Percentiles rank a stretch among this genome's conserved stretches.
Evolutionary conservation across 2,888 invertebrate species (phyloP).

Genomic region (Plagiodera versicolora): DNA sequence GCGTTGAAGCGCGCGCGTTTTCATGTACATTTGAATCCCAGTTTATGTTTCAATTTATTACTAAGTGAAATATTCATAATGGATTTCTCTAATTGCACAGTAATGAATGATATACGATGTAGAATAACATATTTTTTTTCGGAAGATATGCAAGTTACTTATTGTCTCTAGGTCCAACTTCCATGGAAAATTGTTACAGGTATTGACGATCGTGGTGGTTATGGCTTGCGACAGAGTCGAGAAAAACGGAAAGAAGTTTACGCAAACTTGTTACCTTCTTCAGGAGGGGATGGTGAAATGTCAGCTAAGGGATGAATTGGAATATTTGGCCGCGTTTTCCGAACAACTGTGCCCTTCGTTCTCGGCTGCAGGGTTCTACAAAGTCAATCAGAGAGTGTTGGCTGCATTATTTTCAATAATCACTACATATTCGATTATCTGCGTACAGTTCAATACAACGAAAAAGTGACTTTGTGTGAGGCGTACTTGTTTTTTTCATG

Average conservation of each 20-base stretch:
- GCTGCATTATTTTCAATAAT: slow-evolving; percentile 6
- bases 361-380: slow-evolving; percentile 14
- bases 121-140: too few species aligned
- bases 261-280: slow-evolving; percentile 5
- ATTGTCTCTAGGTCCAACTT: too few species aligned
- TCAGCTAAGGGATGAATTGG: slow-evolving; percentile 5
- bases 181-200: background rate
- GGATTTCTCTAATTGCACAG: too few species aligned
- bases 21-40: too few species aligned
- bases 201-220: background rate
- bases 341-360: slow-evolving; percentile 4
- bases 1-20: too few species aligned
- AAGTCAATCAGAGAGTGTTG: slow-evolving; percentile 11
- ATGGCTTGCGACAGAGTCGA: slow-evolving; percentile 9
- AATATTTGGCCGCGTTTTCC: slow-evolving; percentile 3
- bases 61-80: too few species aligned
- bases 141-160: too few species aligned
- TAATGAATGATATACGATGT: too few species aligned
- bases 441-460: slow-evolving; percentile 15
- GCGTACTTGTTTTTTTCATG: background rate
- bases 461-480: background rate
- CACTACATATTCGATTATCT: slow-evolving; percentile 17
- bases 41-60: too few species aligned
- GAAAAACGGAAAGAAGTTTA: slow-evolving; percentile 6
- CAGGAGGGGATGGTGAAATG: slow-evolving; percentile 10